These are phyloP conservation scores for Steinernema hermaphroditum DNA, from an alignment of 2,888 invertebrate species.

Conservation along the genomic window DNA sequence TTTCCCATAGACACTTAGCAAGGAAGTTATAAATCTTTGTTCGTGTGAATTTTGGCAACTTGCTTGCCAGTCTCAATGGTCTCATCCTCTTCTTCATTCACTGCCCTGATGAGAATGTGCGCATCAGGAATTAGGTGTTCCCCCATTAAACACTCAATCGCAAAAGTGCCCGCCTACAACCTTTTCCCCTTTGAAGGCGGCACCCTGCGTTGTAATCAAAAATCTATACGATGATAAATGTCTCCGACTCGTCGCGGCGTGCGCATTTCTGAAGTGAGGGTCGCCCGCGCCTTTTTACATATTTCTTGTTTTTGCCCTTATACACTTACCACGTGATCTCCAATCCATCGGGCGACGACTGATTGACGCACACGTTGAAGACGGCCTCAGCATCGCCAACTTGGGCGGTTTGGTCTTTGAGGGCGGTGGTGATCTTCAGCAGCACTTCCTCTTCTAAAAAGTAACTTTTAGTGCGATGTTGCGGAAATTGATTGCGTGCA, in stretches of 20 bases:
- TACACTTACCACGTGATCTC: slow-evolving; percentile 6
- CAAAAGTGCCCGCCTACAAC: too few relatives aligned
- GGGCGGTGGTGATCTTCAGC: not conserved
- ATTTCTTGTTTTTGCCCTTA: too few relatives aligned
- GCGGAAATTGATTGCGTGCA: too few relatives aligned
- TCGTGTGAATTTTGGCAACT: too few relatives aligned
- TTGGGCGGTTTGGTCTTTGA: slow-evolving; percentile 4
- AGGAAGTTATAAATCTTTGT: too few relatives aligned
- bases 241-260: not conserved
- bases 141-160: too few relatives aligned
- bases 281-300: not conserved
- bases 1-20: too few relatives aligned
- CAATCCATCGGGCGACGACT: not conserved
- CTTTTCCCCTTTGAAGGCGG: not conserved
- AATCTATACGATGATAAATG: slow-evolving; percentile 10
- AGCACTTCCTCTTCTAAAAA: not conserved
- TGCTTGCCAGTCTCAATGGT: too few relatives aligned
- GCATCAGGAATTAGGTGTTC: too few relatives aligned
- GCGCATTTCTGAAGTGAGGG: not conserved
- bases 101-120: too few relatives aligned
- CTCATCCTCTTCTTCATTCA: too few relatives aligned
- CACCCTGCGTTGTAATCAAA: not conserved
- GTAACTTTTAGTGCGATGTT: too few relatives aligned
- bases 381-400: not conserved
- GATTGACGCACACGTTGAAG: slow-evolving; percentile 17